Percentiles rank a stretch among this genome's conserved stretches.
Evolutionary conservation across 2,888 invertebrate genomes (phyloP).

Genomic region (Liposcelis brunnea): DNA sequence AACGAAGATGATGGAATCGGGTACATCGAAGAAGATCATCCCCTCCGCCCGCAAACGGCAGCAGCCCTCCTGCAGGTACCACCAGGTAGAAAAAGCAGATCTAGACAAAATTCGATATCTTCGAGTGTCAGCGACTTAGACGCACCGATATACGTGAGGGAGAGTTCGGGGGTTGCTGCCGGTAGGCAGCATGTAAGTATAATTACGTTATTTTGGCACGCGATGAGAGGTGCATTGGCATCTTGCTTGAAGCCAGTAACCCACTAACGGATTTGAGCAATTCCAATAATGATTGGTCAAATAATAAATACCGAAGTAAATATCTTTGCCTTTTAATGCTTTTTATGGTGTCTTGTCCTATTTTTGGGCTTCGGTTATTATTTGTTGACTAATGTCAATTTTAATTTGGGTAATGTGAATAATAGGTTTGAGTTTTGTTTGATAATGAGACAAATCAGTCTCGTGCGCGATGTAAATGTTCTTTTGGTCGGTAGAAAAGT

Average conservation of each 20-base stretch:
- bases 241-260: not conserved
- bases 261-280: not conserved
- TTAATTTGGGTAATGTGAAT: too few species aligned
- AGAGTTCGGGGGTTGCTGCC: slow-evolving; percentile 20
- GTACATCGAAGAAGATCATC: slow-evolving; percentile 36
- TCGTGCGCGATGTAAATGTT: too few species aligned
- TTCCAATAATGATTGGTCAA: too few species aligned
- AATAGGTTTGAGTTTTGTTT: too few species aligned
- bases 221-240: not conserved
- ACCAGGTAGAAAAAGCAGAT: slow-evolving; percentile 14
- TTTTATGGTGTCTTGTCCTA: too few species aligned
- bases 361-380: too few species aligned
- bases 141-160: slow-evolving; percentile 34
- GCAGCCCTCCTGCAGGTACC: slow-evolving; percentile 28
- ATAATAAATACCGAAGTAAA: too few species aligned
- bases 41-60: slow-evolving; percentile 29
- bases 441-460: too few species aligned
- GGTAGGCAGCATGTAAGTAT: slow-evolving; percentile 10
- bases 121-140: slow-evolving; percentile 37
- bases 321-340: too few species aligned
- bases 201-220: not conserved
- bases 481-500: too few species aligned
- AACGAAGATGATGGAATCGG: slow-evolving; percentile 28
- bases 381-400: too few species aligned
- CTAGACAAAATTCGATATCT: slow-evolving; percentile 32